Evolutionary conservation across 2,888 invertebrate genomes (phyloP), one percentile per base, ranked within the genome.

Genomic region (Pycnomerus fuliginosus): DNA sequence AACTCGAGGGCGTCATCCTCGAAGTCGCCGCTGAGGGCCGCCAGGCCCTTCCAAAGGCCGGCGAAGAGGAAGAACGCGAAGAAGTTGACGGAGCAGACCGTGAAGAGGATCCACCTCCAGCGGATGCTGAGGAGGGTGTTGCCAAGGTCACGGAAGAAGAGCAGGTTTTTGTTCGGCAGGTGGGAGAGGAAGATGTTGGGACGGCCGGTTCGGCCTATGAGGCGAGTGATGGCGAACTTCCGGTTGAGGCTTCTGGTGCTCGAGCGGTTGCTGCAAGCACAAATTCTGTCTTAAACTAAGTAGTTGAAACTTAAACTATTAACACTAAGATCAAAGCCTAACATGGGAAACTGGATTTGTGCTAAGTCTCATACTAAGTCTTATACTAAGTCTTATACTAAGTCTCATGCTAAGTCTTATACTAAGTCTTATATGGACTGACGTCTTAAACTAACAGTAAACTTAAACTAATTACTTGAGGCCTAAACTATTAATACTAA

Each of bases 31-130:
- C 62, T 63, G 29, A 52, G 28, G 12, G 44, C 23, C 12, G 62
- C 62, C 29, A 62, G 32, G 23, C 58, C 43, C 55, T 53, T 61
- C 62, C 62, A 64, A 12, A 62, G 27, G 16, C 52, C 32, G 12
- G 62, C 58, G 41, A 62, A 62, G 14, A 60, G 13, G 13, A 62
- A 42, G 33, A 61, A 64, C 35, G 53, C 56, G 5, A 44, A 45
- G 15, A 62, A 60, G 40, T 68, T 65, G 1, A 65, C 65, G 20
- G 65, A 16, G 41, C 59, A 56, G 11, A 68, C 37, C 13, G 63
- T 58, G 1, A 84, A 62, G 2, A 86, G 70, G 2, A 85, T 80
- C 74, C 81, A 84, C 7, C 85, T 74, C 89, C 89, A 90, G 67
- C 82, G 79, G 50, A 83, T 79, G 69, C 86, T 86, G 20, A 89